Conservation (phyloP, 2,113 vertebrate species). For the Tachuris rubrigastra region DNA sequence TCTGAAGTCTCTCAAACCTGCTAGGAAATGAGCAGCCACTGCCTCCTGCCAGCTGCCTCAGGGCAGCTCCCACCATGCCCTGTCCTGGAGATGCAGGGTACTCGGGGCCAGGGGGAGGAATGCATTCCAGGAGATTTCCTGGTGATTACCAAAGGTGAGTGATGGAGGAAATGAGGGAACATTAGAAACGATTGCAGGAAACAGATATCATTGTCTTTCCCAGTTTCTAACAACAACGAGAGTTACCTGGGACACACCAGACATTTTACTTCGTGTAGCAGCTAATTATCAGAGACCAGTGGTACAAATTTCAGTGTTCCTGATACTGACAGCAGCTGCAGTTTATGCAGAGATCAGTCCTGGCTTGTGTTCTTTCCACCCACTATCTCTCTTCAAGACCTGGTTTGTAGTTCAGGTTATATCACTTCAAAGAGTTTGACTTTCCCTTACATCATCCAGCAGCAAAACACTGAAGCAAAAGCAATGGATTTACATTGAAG, state of each 20-base stretch:
- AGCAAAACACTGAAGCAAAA: neutral
- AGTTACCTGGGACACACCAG: slow-evolving; percentile 52
- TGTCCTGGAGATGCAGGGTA: rapidly evolving
- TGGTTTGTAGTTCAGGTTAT: slow-evolving; percentile 34
- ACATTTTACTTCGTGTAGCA: slow-evolving; percentile 43
- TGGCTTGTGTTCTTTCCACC: slow-evolving; percentile 38
- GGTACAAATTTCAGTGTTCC: slow-evolving; percentile 34
- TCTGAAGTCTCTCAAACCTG: neutral
- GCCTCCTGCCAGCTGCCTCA: neutral
- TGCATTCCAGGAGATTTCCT: slow-evolving; percentile 10
- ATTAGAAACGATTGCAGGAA: slow-evolving; percentile 58
- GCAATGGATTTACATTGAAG: neutral
- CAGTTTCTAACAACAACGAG: slow-evolving; percentile 33
- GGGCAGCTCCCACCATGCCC: neutral
- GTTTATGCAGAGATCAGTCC: neutral
- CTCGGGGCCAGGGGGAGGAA: neutral
- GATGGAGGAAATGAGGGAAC: slow-evolving; percentile 41
- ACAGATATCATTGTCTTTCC: slow-evolving; percentile 45
- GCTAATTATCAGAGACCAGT: slow-evolving; percentile 54
- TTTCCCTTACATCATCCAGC: neutral
- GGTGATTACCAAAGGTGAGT: slow-evolving; percentile 43
- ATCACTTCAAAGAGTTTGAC: slow-evolving; percentile 55
- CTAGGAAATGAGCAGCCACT: neutral
- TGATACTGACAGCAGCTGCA: slow-evolving; percentile 3
- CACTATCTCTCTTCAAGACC: slow-evolving; percentile 5